Evolutionary conservation across 1,140 invertebrate species (phyloP), one percentile per base, ranked within the genome.

Genomic region (Drosophila nigromelanica): DNA sequence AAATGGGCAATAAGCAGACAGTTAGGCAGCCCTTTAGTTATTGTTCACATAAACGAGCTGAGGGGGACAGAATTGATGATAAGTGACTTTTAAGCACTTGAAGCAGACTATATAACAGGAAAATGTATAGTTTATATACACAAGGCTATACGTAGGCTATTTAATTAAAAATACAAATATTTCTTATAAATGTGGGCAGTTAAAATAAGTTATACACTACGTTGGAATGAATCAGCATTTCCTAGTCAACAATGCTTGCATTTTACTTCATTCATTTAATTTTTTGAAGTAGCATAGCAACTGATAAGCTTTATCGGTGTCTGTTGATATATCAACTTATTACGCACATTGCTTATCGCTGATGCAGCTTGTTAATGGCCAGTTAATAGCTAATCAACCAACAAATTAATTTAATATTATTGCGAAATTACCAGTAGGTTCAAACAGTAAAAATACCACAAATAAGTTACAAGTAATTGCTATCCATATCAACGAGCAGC

Each of bases 261-360:
- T 35, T 35, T 10, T 8, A 3, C 7, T 35, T 8, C 33, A 7
- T 8, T 10, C 33, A 35, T 7, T 6, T 0, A 35, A 2, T 35
- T 35, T 10, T 3, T 35, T 35, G 33, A 35, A 2, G 33, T 35
- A 35, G 7, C 8, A 35, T 35, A 8, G 0, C 7, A 7, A 7
- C 33, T 35, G 33, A 35, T 35, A 35, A 35, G 33, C 33, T 3
- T 35, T 35, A 35, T 35, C 18, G 12, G 11, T 45, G 3, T 21
- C 10, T 21, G 8, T 10, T 11, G 8, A 11, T 1, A 21, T 21
- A 45, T 4, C 62, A 78, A 81, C 50, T 74, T 78, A 75, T 78
- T 78, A 70, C 54, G 42, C 71, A 78, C 54, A 39, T 11, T 67
- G 21, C 64, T 78, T 83, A 82, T 60, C 50, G 4, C 33, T 59